Base-by-base conservation (phyloP, 2,113 vertebrate genomes). In the Rattus norvegicus region DNA sequence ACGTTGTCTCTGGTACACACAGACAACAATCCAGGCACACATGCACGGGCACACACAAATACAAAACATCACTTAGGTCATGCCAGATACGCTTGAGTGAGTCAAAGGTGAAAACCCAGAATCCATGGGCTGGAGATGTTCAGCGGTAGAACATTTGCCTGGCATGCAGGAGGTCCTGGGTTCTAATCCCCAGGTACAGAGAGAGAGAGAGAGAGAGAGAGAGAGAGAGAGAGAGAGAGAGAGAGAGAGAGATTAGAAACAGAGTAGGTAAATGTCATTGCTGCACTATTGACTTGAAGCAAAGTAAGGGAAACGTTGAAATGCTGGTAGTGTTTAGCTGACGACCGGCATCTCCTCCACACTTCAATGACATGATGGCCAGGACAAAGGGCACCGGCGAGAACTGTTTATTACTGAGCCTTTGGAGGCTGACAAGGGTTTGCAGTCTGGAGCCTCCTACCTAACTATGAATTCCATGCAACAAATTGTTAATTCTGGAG, bases 401-500 rank as follows among this genome's bases (percentile, higher is more conserved):
- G 49, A 91, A 76, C 39, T 28, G 13, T 61, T 79, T 79, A 30
- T 24, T 93, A 83, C 79, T 19, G 36, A 73, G 54, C 14, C 43
- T 87, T 4, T 59, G 28, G 80, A 59, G 47, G 61, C 79, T 72
- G 76, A 24, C 43, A 49, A 26, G 39, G 28, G 91, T 73, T 83
- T 59, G 95, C 76, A n/a, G 26, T 83, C 90, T 56, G 30, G 24
- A 49, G 54, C 19, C 49, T 92, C 67, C 47, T 19, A 49, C 39
- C 28, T 91, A 75, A 80, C 84, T 81, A 59, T 91, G 63, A 83
- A 91, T 24, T 91, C 61, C 61, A 79, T 30, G 80, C 61, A 61
- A 28, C 54, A 88, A 89, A 76, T 91, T 88, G 90, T 90, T 89
- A 89, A 76, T 91, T 88, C 87, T 90, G n/a, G n/a, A n/a, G n/a